Conservation (phyloP, 2,113 vertebrate genomes). For the Psammodynastes pulverulentus region DNA sequence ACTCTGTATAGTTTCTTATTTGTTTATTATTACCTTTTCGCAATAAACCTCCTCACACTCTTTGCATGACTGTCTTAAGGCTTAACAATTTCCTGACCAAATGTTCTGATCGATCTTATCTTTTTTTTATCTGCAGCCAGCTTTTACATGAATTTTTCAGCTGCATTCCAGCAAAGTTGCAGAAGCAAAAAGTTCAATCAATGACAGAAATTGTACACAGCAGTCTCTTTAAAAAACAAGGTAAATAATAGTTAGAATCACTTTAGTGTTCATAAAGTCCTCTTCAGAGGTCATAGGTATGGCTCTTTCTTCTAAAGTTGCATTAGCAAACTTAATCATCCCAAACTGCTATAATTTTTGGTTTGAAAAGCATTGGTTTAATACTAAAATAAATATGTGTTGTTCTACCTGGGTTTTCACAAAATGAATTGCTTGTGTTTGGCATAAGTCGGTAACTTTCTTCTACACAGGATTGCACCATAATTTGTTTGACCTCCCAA, state of each 20-base stretch:
- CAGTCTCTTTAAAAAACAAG: slow-evolving; percentile 89
- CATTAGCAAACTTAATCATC: neutral
- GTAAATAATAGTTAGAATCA: slow-evolving; percentile 61
- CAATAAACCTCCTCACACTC: neutral
- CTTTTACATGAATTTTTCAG: slow-evolving; percentile 91
- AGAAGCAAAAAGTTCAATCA: slow-evolving; percentile 93
- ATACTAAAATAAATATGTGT: neutral
- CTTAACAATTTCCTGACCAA: neutral
- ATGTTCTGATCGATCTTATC: neutral
- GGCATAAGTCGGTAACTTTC: neutral
- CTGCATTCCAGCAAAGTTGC: slow-evolving; percentile 88
- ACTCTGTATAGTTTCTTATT: neutral
- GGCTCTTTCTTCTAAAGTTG: neutral
- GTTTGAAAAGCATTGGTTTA: neutral
- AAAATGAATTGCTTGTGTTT: neutral
- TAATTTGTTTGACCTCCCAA: neutral
- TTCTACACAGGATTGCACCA: neutral
- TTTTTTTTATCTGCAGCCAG: slow-evolving; percentile 73
- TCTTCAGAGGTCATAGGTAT: neutral
- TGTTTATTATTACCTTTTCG: neutral
- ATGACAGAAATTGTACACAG: slow-evolving; percentile 95
- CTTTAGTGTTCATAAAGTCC: neutral
- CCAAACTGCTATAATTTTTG: neutral
- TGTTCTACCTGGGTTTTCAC: neutral
- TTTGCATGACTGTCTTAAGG: neutral